Evolutionary conservation across 2,888 invertebrate genomes (phyloP).

Genomic region (Diploptera punctata): DNA sequence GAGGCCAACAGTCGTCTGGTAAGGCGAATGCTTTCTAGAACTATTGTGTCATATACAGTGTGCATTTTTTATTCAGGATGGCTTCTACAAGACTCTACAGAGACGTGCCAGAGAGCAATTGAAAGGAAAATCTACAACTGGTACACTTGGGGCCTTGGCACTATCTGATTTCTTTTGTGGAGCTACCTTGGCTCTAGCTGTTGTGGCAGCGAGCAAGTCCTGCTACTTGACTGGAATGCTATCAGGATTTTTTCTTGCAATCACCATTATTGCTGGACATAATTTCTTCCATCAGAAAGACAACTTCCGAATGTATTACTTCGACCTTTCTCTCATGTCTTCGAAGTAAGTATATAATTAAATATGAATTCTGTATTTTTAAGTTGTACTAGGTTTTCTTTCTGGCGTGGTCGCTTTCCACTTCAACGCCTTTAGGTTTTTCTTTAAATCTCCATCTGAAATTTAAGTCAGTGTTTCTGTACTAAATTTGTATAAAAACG

Average conservation of each 20-base stretch:
- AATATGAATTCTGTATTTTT: too few relatives aligned
- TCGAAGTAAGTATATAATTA: constrained; percentile 60
- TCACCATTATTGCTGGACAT: constrained; percentile 67
- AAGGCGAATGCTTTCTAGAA: not conserved
- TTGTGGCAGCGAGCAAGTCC: constrained; percentile 43
- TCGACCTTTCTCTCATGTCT: constrained; percentile 72
- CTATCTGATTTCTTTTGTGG: constrained; percentile 52
- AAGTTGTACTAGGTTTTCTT: not conserved
- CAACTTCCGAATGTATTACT: constrained; percentile 80
- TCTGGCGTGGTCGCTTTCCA: not conserved
- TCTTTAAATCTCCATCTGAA: not conserved
- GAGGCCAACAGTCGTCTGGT: not conserved
- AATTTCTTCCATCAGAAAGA: constrained; percentile 80
- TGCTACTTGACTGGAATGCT: constrained; percentile 53
- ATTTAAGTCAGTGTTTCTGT: too few relatives aligned
- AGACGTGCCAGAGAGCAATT: constrained; percentile 27
- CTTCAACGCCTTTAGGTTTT: not conserved
- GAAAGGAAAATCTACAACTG: not conserved
- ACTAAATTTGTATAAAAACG: too few relatives aligned
- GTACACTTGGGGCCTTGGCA: constrained; percentile 4
- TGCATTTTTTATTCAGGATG: constrained; percentile 48
- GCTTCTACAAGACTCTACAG: constrained; percentile 64
- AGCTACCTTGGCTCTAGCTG: constrained; percentile 53
- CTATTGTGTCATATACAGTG: too few relatives aligned
- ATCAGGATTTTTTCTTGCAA: constrained; percentile 64